These are phyloP conservation scores for Pristionchus pacificus DNA, from an alignment of 1,140 invertebrate genomes.

Conservation along the genomic window DNA sequence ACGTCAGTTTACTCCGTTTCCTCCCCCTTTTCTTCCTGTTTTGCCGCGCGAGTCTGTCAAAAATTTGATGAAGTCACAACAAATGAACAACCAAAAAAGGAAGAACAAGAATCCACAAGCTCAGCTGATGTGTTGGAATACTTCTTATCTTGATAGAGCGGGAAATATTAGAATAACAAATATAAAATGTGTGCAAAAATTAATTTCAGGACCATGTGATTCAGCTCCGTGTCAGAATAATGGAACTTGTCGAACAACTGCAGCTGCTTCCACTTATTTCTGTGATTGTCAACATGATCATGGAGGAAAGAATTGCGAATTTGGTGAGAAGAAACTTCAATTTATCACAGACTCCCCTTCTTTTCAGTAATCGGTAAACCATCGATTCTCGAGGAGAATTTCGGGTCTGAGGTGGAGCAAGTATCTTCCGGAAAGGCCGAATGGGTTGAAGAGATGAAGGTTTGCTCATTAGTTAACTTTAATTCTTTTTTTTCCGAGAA, in stretches of 20 bases:
- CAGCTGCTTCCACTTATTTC: slow-evolving; percentile 32
- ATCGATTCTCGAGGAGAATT: slow-evolving; percentile 27
- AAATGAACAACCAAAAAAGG: neutral
- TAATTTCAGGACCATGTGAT: slow-evolving; percentile 34
- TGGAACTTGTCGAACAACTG: slow-evolving; percentile 36
- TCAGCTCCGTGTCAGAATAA: slow-evolving; percentile 35
- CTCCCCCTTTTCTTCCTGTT: neutral
- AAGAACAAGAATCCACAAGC: neutral
- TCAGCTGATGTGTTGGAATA: neutral
- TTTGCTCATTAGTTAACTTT: too few relatives aligned
- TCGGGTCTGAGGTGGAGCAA: slow-evolving; percentile 31
- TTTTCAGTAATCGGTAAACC: slow-evolving; percentile 20
- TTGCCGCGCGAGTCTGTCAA: too few relatives aligned
- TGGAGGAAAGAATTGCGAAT: slow-evolving; percentile 64
- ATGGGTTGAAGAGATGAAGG: slow-evolving; percentile 39
- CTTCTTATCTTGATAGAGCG: too few relatives aligned
- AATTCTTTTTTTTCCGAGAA: too few relatives aligned
- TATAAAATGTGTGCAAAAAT: neutral
- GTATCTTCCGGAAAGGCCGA: slow-evolving; percentile 38
- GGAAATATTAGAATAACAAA: slow-evolving; percentile 14
- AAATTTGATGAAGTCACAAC: too few relatives aligned
- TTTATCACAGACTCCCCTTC: slow-evolving; percentile 26
- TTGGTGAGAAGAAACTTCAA: slow-evolving; percentile 68
- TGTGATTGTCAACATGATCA: slow-evolving; percentile 30
- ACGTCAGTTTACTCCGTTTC: slow-evolving; percentile 6